phyloP scores from a whole-genome alignment of 2,797 vertebrate species.

The Heliangelus exortis region DNA sequence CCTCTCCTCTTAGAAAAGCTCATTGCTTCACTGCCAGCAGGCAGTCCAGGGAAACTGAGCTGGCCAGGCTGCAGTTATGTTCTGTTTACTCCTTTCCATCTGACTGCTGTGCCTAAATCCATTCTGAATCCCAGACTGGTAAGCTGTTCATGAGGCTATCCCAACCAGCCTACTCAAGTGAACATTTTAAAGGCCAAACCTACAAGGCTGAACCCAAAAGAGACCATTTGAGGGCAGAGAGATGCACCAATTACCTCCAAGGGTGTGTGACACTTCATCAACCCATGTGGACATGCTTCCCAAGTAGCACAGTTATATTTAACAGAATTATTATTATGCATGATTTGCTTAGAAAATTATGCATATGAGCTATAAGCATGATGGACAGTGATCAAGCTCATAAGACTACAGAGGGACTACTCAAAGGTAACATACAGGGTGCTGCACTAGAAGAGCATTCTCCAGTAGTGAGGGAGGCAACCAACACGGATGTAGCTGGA shows the following conservation, averaged over 20 bases:
- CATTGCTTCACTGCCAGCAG: background rate
- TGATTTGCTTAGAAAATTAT: background rate
- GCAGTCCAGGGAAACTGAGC: background rate
- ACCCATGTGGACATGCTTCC: rapidly evolving
- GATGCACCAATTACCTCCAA: background rate
- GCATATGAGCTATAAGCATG: rapidly evolving
- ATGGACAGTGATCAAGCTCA: background rate
- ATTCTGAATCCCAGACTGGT: background rate
- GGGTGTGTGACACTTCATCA: background rate
- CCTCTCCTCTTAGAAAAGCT: background rate
- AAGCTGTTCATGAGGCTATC: background rate
- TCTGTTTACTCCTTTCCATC: background rate
- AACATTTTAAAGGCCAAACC: background rate
- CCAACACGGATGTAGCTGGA: rapidly evolving
- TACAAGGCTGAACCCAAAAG: background rate
- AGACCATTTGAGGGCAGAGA: background rate
- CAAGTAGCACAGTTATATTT: background rate
- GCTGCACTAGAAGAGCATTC: background rate
- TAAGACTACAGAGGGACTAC: background rate
- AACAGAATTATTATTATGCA: background rate
- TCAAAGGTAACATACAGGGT: rapidly evolving
- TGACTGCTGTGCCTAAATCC: background rate
- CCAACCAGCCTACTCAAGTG: background rate
- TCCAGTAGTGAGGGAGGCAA: background rate
- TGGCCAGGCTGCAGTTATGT: background rate